Evolutionary conservation across 2,888 invertebrate species (phyloP).

Genomic region (Drosophila ustulata): DNA sequence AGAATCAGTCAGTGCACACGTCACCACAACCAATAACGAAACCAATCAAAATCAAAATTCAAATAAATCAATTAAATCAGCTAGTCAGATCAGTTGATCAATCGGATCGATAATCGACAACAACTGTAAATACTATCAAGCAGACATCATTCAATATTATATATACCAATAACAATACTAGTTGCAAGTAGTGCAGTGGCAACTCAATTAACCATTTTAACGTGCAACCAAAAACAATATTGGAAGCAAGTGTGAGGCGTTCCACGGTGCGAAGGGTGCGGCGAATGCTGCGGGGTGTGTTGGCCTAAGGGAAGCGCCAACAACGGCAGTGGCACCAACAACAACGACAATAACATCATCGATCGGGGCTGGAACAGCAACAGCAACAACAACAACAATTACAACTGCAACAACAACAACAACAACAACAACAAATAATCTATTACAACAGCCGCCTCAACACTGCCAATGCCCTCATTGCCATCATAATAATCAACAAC

Average conservation of each 20-base stretch:
- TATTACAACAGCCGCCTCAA: slow-evolving; percentile 58
- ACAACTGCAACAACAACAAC: slow-evolving; percentile 22
- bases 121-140: slow-evolving; percentile 33
- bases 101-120: slow-evolving; percentile 34
- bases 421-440: slow-evolving; percentile 43
- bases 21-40: slow-evolving; percentile 27
- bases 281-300: slow-evolving; percentile 62
- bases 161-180: slow-evolving; percentile 23
- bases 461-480: slow-evolving; percentile 79
- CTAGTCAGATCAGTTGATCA: slow-evolving; percentile 23
- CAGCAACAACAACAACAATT: slow-evolving; percentile 9
- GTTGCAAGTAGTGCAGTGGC: slow-evolving; percentile 55
- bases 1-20: slow-evolving; percentile 55
- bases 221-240: slow-evolving; percentile 23
- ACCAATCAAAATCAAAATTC: slow-evolving; percentile 14
- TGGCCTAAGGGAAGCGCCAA: slow-evolving; percentile 49
- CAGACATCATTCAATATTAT: slow-evolving; percentile 22
- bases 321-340: slow-evolving; percentile 28
- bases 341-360: slow-evolving; percentile 29
- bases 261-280: slow-evolving; percentile 41
- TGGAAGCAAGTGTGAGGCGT: slow-evolving; percentile 27
- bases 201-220: slow-evolving; percentile 22
- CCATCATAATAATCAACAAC: slow-evolving; percentile 75
- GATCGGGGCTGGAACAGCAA: not conserved
- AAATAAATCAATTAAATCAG: slow-evolving; percentile 15